Evolutionary conservation across 2,888 invertebrate species (phyloP).

Genomic region (Meteorus colon): DNA sequence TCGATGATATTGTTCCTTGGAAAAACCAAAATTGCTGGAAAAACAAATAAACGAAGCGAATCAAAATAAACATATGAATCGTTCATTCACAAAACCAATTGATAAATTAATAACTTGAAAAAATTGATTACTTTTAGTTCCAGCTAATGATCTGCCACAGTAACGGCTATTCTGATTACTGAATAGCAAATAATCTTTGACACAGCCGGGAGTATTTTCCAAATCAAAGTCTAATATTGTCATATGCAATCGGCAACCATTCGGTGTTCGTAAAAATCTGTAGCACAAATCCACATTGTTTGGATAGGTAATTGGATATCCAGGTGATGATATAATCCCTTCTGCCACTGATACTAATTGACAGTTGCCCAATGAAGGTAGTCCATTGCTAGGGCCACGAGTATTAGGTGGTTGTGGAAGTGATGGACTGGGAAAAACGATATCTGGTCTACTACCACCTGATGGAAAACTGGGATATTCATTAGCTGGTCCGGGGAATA

Average conservation of each 20-base stretch:
- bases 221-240: conserved; percentile 73
- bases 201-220: conserved; percentile 70
- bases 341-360: conserved; percentile 61
- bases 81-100: too few species aligned
- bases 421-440: conserved; percentile 2
- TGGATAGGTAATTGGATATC: conserved; percentile 73
- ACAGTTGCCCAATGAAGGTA: conserved; percentile 58
- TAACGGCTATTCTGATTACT: conserved; percentile 66
- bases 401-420: conserved; percentile 11
- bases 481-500: conserved; percentile 2
- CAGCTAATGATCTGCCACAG: conserved; percentile 71
- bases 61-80: conserved; percentile 12
- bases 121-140: conserved; percentile 65
- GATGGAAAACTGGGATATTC: conserved; percentile 13
- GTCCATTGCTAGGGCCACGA: conserved; percentile 30
- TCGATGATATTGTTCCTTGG: conserved; percentile 64
- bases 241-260: conserved; percentile 71
- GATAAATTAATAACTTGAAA: background rate
- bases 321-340: conserved; percentile 73
- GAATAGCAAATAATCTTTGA: conserved; percentile 72
- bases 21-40: conserved; percentile 68
- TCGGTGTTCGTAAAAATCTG: conserved; percentile 71
- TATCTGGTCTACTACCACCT: background rate
- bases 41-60: conserved; percentile 22
- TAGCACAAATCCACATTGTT: conserved; percentile 72